A percentile compares a stretch with the other conserved stretches of the same genome.
Conservation (phyloP, 2,797 vertebrate species). For the Anas flavirostris region DNA sequence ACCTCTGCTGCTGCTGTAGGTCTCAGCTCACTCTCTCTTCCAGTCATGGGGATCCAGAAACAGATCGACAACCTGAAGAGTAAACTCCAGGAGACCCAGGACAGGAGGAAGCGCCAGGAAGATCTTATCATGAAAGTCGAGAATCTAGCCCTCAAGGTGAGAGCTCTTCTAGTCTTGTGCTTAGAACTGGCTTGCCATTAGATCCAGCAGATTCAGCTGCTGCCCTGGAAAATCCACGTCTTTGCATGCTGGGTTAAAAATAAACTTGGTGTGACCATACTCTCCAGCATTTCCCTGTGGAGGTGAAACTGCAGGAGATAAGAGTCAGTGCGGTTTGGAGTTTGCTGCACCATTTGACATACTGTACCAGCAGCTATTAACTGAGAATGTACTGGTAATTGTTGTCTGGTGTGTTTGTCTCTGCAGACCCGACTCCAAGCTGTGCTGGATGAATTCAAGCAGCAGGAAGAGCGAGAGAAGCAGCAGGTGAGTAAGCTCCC, state of each 20-base stretch:
- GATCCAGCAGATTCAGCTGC: neutral
- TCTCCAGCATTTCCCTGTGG: neutral
- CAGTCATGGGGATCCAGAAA: conserved; percentile 94
- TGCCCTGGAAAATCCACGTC: neutral
- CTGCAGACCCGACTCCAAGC: conserved; percentile 93
- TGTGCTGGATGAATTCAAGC: conserved; percentile 92
- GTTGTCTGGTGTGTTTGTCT: neutral
- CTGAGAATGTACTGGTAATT: neutral
- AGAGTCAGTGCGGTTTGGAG: neutral
- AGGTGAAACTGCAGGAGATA: neutral
- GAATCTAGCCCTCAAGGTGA: conserved; percentile 96
- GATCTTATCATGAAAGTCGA: conserved; percentile 99
- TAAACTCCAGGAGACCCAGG: conserved; percentile 95
- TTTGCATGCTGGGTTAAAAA: neutral
- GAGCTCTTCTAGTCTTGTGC: neutral
- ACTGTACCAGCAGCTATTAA: neutral
- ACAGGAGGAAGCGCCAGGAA: conserved; percentile 94
- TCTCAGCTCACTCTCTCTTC: neutral
- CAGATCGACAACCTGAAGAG: conserved; percentile 93
- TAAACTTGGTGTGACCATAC: neutral
- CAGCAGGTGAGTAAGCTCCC: conserved; percentile 86
- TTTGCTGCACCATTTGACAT: neutral
- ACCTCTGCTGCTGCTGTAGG: neutral
- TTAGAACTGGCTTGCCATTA: neutral
- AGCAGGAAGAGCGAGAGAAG: conserved; percentile 95